A percentile compares a stretch with the other conserved stretches of the same genome.
These are phyloP conservation scores for Microchirus variegatus DNA, from an alignment of 2,797 vertebrate genomes.

Conservation along the genomic window DNA sequence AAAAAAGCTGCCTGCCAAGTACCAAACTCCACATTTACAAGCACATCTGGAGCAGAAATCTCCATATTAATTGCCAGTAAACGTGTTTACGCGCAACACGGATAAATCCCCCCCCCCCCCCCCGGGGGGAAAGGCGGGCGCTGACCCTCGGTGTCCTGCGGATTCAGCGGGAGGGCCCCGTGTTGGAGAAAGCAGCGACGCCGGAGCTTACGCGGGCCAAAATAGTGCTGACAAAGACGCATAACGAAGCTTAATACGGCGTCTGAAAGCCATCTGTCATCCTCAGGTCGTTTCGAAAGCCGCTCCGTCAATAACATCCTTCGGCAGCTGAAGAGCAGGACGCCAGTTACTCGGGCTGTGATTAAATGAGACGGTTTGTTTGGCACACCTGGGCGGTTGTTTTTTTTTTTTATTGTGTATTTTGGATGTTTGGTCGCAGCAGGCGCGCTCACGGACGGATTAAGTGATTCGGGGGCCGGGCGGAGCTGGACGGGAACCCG, in stretches of 20 bases:
- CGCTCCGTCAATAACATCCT: slow-evolving; percentile 27
- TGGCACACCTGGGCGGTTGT: slow-evolving; percentile 55
- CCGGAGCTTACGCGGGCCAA: slow-evolving; percentile 31
- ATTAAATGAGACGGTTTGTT: slow-evolving; percentile 37
- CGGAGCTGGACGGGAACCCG: slow-evolving; percentile 32
- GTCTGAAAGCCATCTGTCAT: slow-evolving; percentile 51
- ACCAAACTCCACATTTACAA: slow-evolving; percentile 72
- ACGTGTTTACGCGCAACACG: slow-evolving; percentile 74
- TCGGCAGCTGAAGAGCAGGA: slow-evolving; percentile 6
- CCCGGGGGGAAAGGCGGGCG: slow-evolving; percentile 56
- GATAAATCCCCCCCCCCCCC: slow-evolving; percentile 73
- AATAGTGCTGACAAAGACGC: slow-evolving; percentile 39
- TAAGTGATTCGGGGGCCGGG: slow-evolving; percentile 34
- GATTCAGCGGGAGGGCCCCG: slow-evolving; percentile 44
- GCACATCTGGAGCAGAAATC: slow-evolving; percentile 77
- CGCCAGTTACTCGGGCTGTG: slow-evolving; percentile 27
- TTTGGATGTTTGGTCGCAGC: slow-evolving; percentile 43
- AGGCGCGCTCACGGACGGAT: background rate
- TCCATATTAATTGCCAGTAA: slow-evolving; percentile 77
- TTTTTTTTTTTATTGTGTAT: slow-evolving; percentile 39
- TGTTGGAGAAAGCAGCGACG: slow-evolving; percentile 32
- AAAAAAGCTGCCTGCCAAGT: slow-evolving; percentile 63
- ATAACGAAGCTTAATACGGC: slow-evolving; percentile 29
- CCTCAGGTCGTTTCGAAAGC: slow-evolving; percentile 26
- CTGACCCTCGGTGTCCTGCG: slow-evolving; percentile 54